Base-by-base conservation (phyloP, 30 jellyfish, hydroid and myxozoan species). In the Cassiopea andromeda region DNA sequence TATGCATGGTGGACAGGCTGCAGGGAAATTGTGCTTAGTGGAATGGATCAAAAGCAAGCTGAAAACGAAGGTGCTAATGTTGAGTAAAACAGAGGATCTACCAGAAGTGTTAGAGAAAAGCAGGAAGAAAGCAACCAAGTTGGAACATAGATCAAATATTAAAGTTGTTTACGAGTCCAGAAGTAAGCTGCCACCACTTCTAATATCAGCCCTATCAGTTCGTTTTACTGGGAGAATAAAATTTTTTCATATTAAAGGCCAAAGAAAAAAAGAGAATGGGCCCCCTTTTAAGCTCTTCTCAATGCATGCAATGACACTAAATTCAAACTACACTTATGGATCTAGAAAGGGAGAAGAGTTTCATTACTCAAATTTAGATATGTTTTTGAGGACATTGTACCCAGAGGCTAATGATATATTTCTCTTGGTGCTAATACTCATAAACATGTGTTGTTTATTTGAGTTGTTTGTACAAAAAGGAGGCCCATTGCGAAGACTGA, bases 341-440 rank as follows among this genome's bases (percentile, higher is more conserved):
- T 77, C 47, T 16, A 91, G 88, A 71, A 49, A 80, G 60, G 97
- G 97, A 44, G 98, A 96, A 67, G 73, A 88, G 68, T 78, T 92
- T 70, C 82, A 87, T 9, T 96, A 82, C 70, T 73, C 97, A 2
- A 80, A 95, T 92, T 70, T 96, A 38, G 96, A 92, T 48, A 73
- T 96, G 77, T 96, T 96, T 80, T 77, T 96, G 50, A 82, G 96
- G 59, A 91, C 99, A 17, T 74, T 96, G 78, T 88, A 96, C 73
- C 99, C 99, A 18, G 99, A 96, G 73, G 90, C 88, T 5, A 96
- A 96, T 89, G 99, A 96, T 69, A 84, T 96, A 50, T 96, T 96
- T 68, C 86, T 92, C 16, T 60, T 92, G 47, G 68, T 97, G 7
- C 60, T 92, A 70, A 48, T 92, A 19, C 43, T 96, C 17, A 46